Percentiles rank a stretch among this genome's conserved stretches.
These are phyloP conservation scores for Pygmarrhopalites habei DNA, from an alignment of 1,140 invertebrate species.

Conservation along the genomic window DNA sequence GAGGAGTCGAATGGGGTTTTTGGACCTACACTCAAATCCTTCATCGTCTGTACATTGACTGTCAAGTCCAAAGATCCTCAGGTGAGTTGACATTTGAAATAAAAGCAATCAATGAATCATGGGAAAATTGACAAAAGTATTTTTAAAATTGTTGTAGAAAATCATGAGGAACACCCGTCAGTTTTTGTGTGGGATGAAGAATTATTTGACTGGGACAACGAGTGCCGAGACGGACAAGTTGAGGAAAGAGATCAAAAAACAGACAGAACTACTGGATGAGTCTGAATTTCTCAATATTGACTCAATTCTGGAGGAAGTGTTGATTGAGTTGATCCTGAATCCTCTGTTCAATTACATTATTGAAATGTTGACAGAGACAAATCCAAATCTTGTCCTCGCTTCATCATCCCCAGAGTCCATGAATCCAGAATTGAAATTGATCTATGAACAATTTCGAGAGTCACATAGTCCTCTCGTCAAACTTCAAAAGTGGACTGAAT, in stretches of 20 bases:
- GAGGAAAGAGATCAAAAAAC: slow-evolving; percentile 34
- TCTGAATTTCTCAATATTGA: slow-evolving; percentile 38
- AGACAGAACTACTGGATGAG: slow-evolving; percentile 33
- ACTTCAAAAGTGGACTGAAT: slow-evolving; percentile 39
- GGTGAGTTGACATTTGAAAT: slow-evolving; percentile 19
- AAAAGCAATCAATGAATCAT: background rate
- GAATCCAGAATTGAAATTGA: slow-evolving; percentile 15
- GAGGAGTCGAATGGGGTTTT: slow-evolving; percentile 35
- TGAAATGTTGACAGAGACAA: background rate
- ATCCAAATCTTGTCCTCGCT: background rate
- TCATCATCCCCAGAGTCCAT: background rate
- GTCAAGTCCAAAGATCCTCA: slow-evolving; percentile 36
- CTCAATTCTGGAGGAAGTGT: slow-evolving; percentile 32
- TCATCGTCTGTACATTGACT: slow-evolving; percentile 37
- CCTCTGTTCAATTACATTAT: slow-evolving; percentile 1
- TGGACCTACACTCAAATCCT: slow-evolving; percentile 37
- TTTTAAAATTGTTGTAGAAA: slow-evolving; percentile 20
- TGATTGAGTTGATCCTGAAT: slow-evolving; percentile 31
- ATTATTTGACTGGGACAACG: slow-evolving; percentile 33
- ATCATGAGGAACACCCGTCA: slow-evolving; percentile 37
- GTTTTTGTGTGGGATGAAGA: slow-evolving; percentile 38
- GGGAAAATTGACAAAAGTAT: background rate
- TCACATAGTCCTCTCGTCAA: slow-evolving; percentile 33
- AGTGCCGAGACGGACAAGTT: slow-evolving; percentile 31
- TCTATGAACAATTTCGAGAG: slow-evolving; percentile 31